Base-by-base conservation (phyloP, 1,140 invertebrate species). In the Danaus melanippus region DNA sequence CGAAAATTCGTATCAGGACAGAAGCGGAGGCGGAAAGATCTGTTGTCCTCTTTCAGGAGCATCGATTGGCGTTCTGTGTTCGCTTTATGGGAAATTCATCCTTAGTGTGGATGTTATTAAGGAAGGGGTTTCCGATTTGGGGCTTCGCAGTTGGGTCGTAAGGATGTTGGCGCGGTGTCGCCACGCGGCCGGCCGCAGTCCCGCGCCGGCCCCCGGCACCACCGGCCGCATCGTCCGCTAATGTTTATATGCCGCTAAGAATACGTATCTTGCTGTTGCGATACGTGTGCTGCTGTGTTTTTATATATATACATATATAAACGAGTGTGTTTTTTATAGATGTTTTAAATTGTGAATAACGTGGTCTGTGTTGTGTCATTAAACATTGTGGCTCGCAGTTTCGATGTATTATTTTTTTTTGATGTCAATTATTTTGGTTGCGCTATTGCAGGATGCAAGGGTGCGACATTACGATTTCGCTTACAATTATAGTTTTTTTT, bases 1-100 rank as follows among this genome's bases (percentile, higher is more conserved):
- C 72, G 66, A 75, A 78, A 73, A 74, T 71, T 74, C 63, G 62
- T 71, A 64, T 65, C 56, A 61, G 67, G 67, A 72, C 69, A 71
- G 75, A 65, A 78, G 73, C 72, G 77, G 73, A 77, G 79, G 76
- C 81, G 77, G 74, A 80, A 76, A 75, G 77, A 76, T 79, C 68
- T 79, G 73, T 76, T 79, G 77, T 82, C 76, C 77, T 81, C 78
- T 80, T 79, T 61, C 77, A 76, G 73, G 74, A 75, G 71, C 79
- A 84, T 84, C 81, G 81, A 84, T 84, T 84, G 74, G 75, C 64
- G 71, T 69, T 70, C 56, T 69, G 50, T 41, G 7, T 43, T 47
- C 1, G 2, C 11, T n/a, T 0, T 48, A 43, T 8, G 8, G 50
- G 60, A 80, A 55, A 66, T 47, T 60, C 48, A 42, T 12, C 67